These are phyloP conservation scores for Netelia fuscicornis DNA, from an alignment of 2,888 invertebrate species.

Conservation along the genomic window DNA sequence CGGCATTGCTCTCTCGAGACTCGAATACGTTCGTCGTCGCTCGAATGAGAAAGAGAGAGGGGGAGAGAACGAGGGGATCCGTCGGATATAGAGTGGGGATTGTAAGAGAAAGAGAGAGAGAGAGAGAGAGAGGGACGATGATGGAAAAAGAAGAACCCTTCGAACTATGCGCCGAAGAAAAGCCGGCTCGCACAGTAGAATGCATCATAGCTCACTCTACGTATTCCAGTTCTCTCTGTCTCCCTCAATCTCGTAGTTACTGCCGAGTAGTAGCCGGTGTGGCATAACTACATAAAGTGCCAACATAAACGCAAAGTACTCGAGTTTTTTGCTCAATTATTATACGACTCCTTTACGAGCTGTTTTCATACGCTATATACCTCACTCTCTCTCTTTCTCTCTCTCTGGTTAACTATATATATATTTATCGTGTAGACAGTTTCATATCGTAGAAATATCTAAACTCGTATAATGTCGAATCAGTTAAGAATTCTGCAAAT, in stretches of 20 bases:
- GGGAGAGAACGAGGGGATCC: background rate
- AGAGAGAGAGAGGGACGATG: conserved; percentile 26
- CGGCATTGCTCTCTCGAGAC: background rate
- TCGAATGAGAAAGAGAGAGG: background rate
- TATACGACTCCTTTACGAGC: conserved; percentile 64
- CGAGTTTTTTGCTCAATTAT: conserved; percentile 66
- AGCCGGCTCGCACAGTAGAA: conserved; percentile 64
- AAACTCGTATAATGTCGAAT: background rate
- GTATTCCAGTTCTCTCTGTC: conserved; percentile 29
- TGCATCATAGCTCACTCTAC: conserved; percentile 64
- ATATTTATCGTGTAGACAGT: background rate
- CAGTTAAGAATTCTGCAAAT: conserved; percentile 21
- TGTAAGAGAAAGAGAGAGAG: background rate
- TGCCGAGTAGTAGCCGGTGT: conserved; percentile 40
- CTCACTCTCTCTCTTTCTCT: background rate
- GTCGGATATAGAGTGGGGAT: background rate
- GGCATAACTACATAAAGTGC: conserved; percentile 67
- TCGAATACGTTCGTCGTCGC: conserved; percentile 5
- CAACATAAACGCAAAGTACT: conserved; percentile 68
- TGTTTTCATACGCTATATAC: conserved; percentile 42
- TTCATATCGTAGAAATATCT: background rate
- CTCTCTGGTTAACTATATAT: background rate
- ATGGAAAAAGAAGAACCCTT: conserved; percentile 48
- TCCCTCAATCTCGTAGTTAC: conserved; percentile 25
- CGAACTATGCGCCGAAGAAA: conserved; percentile 67